Evolutionary conservation across 37 sponge, comb jelly and placozoan species (phyloP).

Genomic region (Eunapius fragilis): DNA sequence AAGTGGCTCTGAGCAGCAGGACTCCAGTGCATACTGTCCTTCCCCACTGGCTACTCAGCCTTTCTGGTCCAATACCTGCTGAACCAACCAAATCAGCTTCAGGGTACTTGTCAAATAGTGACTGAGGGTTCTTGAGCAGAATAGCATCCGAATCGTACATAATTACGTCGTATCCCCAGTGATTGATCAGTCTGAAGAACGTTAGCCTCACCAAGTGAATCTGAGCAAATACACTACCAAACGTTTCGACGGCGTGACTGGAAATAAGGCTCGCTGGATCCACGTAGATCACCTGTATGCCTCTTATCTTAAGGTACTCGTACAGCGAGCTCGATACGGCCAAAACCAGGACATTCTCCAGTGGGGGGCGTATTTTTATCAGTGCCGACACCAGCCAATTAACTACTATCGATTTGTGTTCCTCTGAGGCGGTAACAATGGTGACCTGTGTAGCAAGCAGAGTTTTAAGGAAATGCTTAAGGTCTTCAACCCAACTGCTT

Average conservation of each 20-base stretch:
- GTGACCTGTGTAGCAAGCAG: not conserved
- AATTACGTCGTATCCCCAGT: constrained; percentile 23
- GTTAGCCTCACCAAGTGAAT: constrained; percentile 13
- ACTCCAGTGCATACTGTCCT: constrained; percentile 35
- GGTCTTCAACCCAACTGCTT: not conserved
- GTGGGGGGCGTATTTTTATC: not conserved
- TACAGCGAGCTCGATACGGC: constrained; percentile 4
- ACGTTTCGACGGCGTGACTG: constrained; percentile 7
- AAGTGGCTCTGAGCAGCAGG: constrained; percentile 1
- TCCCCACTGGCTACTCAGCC: constrained; percentile 3
- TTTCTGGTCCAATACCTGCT: constrained; percentile 23
- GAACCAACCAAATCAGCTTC: constrained; percentile 8
- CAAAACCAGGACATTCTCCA: constrained; percentile 4
- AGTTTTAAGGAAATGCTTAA: not conserved
- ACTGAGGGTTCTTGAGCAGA: constrained; percentile 15
- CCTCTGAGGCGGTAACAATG: constrained; percentile 10
- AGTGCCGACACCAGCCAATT: constrained; percentile 26
- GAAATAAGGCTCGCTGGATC: constrained; percentile 8
- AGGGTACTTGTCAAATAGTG: constrained; percentile 13
- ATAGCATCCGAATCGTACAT: constrained; percentile 29
- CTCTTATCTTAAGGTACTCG: not conserved
- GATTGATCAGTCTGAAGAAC: constrained; percentile 17
- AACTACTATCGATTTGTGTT: constrained; percentile 6
- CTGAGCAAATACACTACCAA: not conserved
- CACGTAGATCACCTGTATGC: not conserved